Evolutionary conservation across 1,140 invertebrate species (phyloP).

Genomic region (Caenorhabditis elegans): WBcel235 BX284603.4:8698501-8699000

Average conservation of each 20-base stretch:
- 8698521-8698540: constrained; percentile 38
- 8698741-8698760: neutral
- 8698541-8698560: neutral
- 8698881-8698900: constrained; percentile 21
- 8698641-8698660: constrained; percentile 6
- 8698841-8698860: constrained; percentile 26
- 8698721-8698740: neutral
- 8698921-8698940: constrained; percentile 15
- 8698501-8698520: constrained; percentile 24
- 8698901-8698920: constrained; percentile 22
- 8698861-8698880: constrained; percentile 29
- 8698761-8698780: neutral
- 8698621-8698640: constrained; percentile 33
- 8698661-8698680: constrained; percentile 26
- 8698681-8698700: constrained; percentile 29
- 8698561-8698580: neutral
- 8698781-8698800: constrained; percentile 6
- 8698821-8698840: neutral
- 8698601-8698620: constrained; percentile 5
- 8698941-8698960: neutral
- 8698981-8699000: neutral
- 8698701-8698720: constrained; percentile 22
- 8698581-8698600: constrained; percentile 22
- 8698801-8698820: constrained; percentile 38
- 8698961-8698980: neutral